A percentile compares a stretch with the other conserved stretches of the same genome.
Evolutionary conservation across 2,888 invertebrate genomes (phyloP).

Genomic region (Tolmerus cingulatus): DNA sequence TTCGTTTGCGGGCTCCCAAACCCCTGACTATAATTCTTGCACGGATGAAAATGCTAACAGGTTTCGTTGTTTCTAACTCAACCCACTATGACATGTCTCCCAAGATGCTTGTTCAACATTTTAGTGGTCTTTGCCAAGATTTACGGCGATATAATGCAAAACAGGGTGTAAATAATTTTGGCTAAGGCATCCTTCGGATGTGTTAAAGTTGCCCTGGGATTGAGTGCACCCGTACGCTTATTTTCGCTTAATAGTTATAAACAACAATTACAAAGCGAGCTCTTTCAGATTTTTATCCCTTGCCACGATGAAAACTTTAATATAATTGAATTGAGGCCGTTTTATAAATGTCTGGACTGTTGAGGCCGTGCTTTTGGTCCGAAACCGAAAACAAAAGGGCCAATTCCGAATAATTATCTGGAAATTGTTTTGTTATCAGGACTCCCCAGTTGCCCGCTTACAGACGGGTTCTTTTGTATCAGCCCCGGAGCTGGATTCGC

Average conservation of each 20-base stretch:
- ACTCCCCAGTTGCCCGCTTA: not conserved
- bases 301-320: not conserved
- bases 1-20: not conserved
- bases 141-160: conserved; percentile 13
- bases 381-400: not conserved
- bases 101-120: conserved; percentile 31
- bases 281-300: not conserved
- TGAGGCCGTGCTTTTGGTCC: not conserved
- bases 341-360: not conserved
- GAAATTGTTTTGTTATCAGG: not conserved
- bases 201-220: not conserved
- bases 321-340: not conserved
- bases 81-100: conserved; percentile 19
- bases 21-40: not conserved
- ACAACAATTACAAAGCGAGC: not conserved
- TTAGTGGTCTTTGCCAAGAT: conserved; percentile 5
- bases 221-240: not conserved
- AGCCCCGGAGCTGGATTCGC: not conserved
- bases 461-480: not conserved
- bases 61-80: not conserved
- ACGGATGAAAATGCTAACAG: conserved; percentile 12
- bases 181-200: not conserved
- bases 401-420: not conserved
- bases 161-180: not conserved
- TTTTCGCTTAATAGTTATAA: not conserved